These are phyloP conservation scores for Sympetrum striolatum DNA, from an alignment of 2,888 invertebrate genomes.

Conservation along the genomic window DNA sequence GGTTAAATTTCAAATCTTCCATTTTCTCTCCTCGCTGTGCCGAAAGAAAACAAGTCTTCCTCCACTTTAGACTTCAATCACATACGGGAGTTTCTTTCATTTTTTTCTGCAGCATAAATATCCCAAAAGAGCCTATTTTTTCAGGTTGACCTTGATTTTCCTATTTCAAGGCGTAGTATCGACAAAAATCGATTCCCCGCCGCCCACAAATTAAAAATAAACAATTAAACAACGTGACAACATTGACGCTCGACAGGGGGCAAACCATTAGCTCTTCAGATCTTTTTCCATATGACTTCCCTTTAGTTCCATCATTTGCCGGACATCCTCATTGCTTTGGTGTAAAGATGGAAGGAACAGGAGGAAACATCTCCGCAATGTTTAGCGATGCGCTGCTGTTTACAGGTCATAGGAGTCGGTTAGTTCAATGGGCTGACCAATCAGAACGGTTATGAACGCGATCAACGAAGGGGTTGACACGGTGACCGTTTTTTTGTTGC, in stretches of 20 bases:
- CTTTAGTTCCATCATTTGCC: background rate
- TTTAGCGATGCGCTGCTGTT: background rate
- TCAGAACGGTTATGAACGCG: background rate
- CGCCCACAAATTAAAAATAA: background rate
- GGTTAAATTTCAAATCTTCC: too few relatives aligned
- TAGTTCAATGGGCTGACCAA: background rate
- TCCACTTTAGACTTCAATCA: too few relatives aligned
- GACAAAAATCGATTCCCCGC: background rate
- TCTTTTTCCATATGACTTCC: background rate
- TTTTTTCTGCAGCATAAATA: too few relatives aligned
- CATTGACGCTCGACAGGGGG: background rate
- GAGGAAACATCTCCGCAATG: background rate
- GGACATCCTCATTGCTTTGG: background rate
- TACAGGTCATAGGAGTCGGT: background rate
- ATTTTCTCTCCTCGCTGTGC: too few relatives aligned
- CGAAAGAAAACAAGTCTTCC: too few relatives aligned
- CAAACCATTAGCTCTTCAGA: background rate
- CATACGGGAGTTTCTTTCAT: too few relatives aligned
- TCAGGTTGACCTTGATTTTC: background rate
- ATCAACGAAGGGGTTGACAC: too few relatives aligned
- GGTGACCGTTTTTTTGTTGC: too few relatives aligned
- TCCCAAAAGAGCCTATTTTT: too few relatives aligned
- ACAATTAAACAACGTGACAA: background rate
- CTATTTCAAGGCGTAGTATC: background rate
- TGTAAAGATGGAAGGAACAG: background rate